Evolutionary conservation across 2,797 vertebrate species (phyloP).

Genomic region (Zenarchopterus dispar): DNA sequence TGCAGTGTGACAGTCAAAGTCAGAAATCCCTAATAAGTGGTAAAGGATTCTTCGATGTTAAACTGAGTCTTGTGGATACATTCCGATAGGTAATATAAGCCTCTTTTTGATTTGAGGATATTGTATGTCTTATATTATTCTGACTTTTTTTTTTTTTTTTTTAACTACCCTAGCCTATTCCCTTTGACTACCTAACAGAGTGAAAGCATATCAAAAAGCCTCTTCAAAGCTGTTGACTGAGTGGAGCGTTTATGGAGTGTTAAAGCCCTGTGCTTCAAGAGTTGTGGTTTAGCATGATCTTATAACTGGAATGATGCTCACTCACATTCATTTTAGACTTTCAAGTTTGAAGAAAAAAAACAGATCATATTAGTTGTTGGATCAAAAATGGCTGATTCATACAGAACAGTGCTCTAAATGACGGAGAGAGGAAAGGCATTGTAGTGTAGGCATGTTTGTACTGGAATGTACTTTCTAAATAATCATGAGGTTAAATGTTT

Average conservation of each 20-base stretch:
- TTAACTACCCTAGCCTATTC: conserved; percentile 55
- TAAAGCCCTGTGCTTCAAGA: conserved; percentile 67
- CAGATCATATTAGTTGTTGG: conserved; percentile 65
- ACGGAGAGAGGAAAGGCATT: conserved; percentile 16
- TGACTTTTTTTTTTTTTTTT: conserved; percentile 64
- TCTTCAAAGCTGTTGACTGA: conserved; percentile 71
- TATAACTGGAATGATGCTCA: conserved; percentile 69
- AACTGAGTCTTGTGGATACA: conserved; percentile 2
- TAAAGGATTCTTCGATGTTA: conserved; percentile 12
- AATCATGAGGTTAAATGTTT: conserved; percentile 51
- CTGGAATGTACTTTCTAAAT: conserved; percentile 29
- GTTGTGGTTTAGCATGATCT: conserved; percentile 65
- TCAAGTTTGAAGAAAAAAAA: conserved; percentile 66
- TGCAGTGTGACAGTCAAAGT: conserved; percentile 6
- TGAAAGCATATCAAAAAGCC: conserved; percentile 70
- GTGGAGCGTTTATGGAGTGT: conserved; percentile 66
- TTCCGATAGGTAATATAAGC: conserved; percentile 10
- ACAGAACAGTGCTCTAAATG: conserved; percentile 50
- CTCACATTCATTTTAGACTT: conserved; percentile 61
- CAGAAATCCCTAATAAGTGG: conserved; percentile 9
- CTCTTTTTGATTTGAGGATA: conserved; percentile 50
- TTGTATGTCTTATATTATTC: conserved; percentile 52
- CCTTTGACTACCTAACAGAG: conserved; percentile 72
- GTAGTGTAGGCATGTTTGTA: conserved; percentile 3
- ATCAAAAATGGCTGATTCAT: conserved; percentile 63